Evolutionary conservation across 2,888 invertebrate species (phyloP).

Genomic region (Apamea crenata): DNA sequence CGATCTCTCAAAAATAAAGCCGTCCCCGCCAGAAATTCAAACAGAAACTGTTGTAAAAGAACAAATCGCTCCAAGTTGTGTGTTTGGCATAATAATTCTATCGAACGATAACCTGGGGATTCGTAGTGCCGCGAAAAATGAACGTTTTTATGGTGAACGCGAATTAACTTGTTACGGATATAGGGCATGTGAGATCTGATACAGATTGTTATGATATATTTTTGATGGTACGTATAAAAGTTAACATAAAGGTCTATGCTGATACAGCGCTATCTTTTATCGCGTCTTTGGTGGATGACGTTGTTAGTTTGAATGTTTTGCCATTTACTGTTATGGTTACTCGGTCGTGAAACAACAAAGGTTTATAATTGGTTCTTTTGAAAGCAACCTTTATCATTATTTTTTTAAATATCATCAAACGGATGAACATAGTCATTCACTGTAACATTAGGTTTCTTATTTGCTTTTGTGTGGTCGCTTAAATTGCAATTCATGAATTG

Average conservation of each 20-base stretch:
- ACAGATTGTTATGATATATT: conserved; percentile 64
- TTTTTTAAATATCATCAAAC: conserved; percentile 42
- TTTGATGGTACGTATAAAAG: conserved; percentile 62
- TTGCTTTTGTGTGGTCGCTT: conserved; percentile 27
- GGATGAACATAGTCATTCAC: conserved; percentile 10
- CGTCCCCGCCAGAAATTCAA: conserved; percentile 53
- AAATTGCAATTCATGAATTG: conserved; percentile 51
- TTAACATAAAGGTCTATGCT: conserved; percentile 52
- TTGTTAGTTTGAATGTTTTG: conserved; percentile 59
- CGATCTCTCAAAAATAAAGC: conserved; percentile 50
- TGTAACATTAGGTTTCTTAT: conserved; percentile 32
- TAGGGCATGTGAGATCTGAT: conserved; percentile 64
- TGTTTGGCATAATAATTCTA: conserved; percentile 74
- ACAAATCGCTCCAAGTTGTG: conserved; percentile 71
- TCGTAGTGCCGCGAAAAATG: conserved; percentile 64
- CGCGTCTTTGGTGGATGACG: conserved; percentile 51
- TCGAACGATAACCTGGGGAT: conserved; percentile 70
- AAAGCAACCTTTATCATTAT: conserved; percentile 16
- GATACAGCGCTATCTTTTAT: conserved; percentile 50
- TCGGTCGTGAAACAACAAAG: conserved; percentile 40
- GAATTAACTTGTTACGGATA: conserved; percentile 71
- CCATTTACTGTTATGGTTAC: conserved; percentile 48
- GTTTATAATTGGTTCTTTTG: conserved; percentile 43
- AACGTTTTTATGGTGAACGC: conserved; percentile 69
- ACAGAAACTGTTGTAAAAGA: conserved; percentile 67